A percentile compares a stretch with the other conserved stretches of the same genome.
Conservation (phyloP, 2,888 invertebrate species). For the Spialia ferax region DNA sequence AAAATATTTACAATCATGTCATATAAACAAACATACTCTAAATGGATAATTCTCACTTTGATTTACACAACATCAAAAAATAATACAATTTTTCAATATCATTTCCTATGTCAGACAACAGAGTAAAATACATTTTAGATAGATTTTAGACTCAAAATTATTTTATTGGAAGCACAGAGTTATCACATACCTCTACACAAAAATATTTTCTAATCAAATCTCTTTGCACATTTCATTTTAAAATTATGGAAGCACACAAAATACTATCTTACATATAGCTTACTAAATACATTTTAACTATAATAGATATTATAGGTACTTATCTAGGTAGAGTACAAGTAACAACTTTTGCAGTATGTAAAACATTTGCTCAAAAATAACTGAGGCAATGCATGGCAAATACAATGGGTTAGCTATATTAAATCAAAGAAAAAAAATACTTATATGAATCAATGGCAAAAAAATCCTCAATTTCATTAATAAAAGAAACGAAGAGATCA, state of each 20-base stretch:
- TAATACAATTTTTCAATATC: slow-evolving; percentile 26
- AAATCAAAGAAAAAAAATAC: too few relatives aligned
- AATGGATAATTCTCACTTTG: slow-evolving; percentile 61
- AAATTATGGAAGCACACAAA: slow-evolving; percentile 26
- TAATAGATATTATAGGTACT: neutral
- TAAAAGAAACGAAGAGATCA: too few relatives aligned
- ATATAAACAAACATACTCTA: slow-evolving; percentile 50
- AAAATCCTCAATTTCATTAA: too few relatives aligned
- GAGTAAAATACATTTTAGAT: slow-evolving; percentile 42
- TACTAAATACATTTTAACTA: slow-evolving; percentile 3
- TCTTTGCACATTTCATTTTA: slow-evolving; percentile 1
- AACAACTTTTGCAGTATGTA: too few relatives aligned
- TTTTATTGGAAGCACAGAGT: slow-evolving; percentile 56
- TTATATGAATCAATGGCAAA: too few relatives aligned
- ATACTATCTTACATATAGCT: slow-evolving; percentile 1
- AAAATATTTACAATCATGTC: slow-evolving; percentile 71
- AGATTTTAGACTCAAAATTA: slow-evolving; percentile 41
- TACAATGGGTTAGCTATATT: too few relatives aligned
- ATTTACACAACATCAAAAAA: slow-evolving; percentile 51
- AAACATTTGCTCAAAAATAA: too few relatives aligned
- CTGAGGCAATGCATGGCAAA: too few relatives aligned
- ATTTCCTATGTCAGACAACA: slow-evolving; percentile 54
- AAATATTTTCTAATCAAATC: neutral
- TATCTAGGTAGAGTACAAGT: too few relatives aligned
- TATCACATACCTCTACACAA: slow-evolving; percentile 43